Base-by-base conservation (phyloP, 92 coral and sea anemone species). In the Palythoa grandiflora region DNA sequence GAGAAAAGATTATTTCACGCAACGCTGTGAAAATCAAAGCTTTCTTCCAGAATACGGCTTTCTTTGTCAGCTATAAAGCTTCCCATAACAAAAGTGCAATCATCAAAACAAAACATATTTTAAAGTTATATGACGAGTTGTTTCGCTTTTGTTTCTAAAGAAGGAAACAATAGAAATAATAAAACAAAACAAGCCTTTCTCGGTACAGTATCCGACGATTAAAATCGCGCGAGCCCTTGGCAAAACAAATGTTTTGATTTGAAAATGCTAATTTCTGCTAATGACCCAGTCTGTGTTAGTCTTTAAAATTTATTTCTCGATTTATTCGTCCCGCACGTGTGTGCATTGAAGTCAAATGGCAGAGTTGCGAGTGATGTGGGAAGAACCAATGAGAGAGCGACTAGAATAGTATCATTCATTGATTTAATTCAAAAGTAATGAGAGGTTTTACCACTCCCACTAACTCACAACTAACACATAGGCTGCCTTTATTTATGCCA, bases 231-330 rank as follows among this genome's bases (percentile, higher is more conserved):
- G 86, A 81, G 28, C 66, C 74, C 86, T 66, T 81, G 48, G 60
- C n/a, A 89, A 89, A 84, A 89, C 80, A 91, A 91, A 88, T 84
- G 89, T 79, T 88, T 84, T 91, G 87, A 85, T 78, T 91, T 84
- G 84, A 91, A 88, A 91, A 91, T 91, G 94, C 55, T 84, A 89
- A 91, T 91, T 75, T 91, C 75, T 89, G 79, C 71, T 91, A 91
- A 91, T 91, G 61, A 77, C 84, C 59, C 84, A 3, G 79, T 47
- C 5, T 79, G 84, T 89, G 90, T 91, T 89, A 76, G 92, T 87
- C 79, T 84, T 85, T 79, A 88, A 85, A 81, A 81, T 63, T 44
- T 65, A 81, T 81, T 48, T 81, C 86, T 81, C 75, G 71, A 81
- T 44, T 81, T 81, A 81, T 81, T 63, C 86, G 74, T 19, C 75